A percentile compares a stretch with the other conserved stretches of the same genome.
Conservation (phyloP, 2,113 vertebrate genomes). For the Solea senegalensis region DNA sequence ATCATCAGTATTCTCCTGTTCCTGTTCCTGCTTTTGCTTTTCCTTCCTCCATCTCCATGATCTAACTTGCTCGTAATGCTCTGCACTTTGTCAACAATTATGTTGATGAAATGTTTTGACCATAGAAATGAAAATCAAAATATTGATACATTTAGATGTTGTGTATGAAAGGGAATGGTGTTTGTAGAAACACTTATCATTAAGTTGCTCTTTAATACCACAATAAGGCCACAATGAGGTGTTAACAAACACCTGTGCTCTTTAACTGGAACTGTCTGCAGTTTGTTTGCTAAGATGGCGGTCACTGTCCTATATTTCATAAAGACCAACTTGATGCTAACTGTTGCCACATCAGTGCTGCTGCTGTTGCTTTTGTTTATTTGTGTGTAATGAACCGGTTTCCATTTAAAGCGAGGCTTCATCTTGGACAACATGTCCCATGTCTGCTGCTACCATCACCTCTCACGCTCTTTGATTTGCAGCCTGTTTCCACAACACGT, state of each 20-base stretch:
- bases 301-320: not conserved
- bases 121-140: not conserved
- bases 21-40: conserved; percentile 52
- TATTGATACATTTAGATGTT: conserved; percentile 14
- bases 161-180: not conserved
- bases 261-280: not conserved
- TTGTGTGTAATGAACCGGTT: conserved; percentile 54
- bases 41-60: conserved; percentile 12
- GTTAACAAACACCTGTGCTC: not conserved
- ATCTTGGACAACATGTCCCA: conserved; percentile 23
- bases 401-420: conserved; percentile 33
- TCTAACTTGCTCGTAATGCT: conserved; percentile 22
- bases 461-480: conserved; percentile 59
- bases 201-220: conserved; percentile 52
- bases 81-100: conserved; percentile 28
- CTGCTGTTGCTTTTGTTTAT: conserved; percentile 48
- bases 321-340: conserved; percentile 59
- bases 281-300: conserved; percentile 1
- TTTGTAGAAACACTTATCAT: conserved; percentile 57
- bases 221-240: conserved; percentile 2
- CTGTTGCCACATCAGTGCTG: conserved; percentile 51
- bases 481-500: conserved; percentile 23
- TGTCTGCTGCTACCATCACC: conserved; percentile 35
- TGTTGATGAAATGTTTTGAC: conserved; percentile 2
- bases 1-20: conserved; percentile 69